These are phyloP conservation scores for Archips xylosteana DNA, from an alignment of 2,888 invertebrate species.

Conservation along the genomic window DNA sequence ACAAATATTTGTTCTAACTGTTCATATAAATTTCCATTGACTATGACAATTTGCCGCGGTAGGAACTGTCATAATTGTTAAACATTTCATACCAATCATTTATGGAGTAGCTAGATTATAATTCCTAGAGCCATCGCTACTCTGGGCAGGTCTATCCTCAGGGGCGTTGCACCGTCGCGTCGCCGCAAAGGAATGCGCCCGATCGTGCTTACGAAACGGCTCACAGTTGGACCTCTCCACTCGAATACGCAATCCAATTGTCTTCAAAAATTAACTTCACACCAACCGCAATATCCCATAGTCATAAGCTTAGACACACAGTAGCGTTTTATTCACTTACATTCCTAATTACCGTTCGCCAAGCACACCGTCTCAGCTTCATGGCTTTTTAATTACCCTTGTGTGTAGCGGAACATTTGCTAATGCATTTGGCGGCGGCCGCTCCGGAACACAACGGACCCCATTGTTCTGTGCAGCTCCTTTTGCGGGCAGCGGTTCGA, in stretches of 20 bases:
- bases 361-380: conserved; percentile 58
- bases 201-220: conserved; percentile 82
- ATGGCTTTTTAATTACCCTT: conserved; percentile 80
- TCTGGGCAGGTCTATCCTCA: conserved; percentile 68
- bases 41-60: background rate
- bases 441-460: conserved; percentile 69
- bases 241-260: conserved; percentile 66
- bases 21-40: background rate
- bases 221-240: conserved; percentile 62
- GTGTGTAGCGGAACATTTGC: conserved; percentile 74
- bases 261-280: conserved; percentile 37
- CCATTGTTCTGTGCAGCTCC: conserved; percentile 76
- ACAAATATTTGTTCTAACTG: background rate
- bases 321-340: conserved; percentile 44
- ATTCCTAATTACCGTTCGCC: conserved; percentile 62
- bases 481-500: conserved; percentile 76
- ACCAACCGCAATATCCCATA: conserved; percentile 22
- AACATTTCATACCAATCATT: conserved; percentile 2
- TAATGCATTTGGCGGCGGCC: conserved; percentile 72
- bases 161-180: conserved; percentile 75
- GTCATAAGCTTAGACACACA: conserved; percentile 25
- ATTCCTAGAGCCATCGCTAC: conserved; percentile 58
- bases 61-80: conserved; percentile 1
- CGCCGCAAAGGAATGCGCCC: conserved; percentile 76
- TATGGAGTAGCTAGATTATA: conserved; percentile 5